These are phyloP conservation scores for Crotalus tigris DNA, from an alignment of 2,113 vertebrate genomes.

Conservation along the genomic window DNA sequence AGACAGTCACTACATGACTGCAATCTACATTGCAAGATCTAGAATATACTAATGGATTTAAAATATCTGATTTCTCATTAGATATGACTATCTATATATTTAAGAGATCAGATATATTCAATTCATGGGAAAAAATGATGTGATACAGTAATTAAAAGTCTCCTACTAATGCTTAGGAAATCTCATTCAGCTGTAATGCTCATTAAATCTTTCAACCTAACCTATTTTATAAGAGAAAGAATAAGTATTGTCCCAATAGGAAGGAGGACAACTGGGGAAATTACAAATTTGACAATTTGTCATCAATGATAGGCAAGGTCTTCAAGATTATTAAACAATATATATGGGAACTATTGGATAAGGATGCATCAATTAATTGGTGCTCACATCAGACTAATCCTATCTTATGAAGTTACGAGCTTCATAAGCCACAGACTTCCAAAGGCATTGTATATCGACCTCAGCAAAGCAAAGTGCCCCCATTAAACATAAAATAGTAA, in stretches of 20 bases:
- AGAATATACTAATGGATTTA: neutral
- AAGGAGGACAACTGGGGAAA: neutral
- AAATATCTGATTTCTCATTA: neutral
- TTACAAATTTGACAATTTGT: neutral
- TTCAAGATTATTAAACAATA: neutral
- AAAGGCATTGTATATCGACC: neutral
- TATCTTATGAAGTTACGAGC: neutral
- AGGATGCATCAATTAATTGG: neutral
- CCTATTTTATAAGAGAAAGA: neutral
- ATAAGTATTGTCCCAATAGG: neutral
- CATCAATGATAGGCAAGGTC: neutral
- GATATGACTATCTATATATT: neutral
- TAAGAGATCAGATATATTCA: neutral
- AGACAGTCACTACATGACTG: neutral
- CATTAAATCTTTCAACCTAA: neutral
- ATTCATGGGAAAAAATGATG: neutral
- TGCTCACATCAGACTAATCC: neutral
- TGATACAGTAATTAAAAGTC: neutral
- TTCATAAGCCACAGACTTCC: neutral
- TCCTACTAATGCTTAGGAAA: neutral
- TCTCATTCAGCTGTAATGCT: neutral
- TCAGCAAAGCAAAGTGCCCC: neutral
- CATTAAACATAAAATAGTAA: neutral
- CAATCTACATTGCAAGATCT: neutral
- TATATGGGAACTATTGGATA: neutral